A percentile compares a stretch with the other conserved stretches of the same genome.
phyloP scores from a whole-genome alignment of 1,140 invertebrate genomes.

The Helicorthomorpha holstii region DNA sequence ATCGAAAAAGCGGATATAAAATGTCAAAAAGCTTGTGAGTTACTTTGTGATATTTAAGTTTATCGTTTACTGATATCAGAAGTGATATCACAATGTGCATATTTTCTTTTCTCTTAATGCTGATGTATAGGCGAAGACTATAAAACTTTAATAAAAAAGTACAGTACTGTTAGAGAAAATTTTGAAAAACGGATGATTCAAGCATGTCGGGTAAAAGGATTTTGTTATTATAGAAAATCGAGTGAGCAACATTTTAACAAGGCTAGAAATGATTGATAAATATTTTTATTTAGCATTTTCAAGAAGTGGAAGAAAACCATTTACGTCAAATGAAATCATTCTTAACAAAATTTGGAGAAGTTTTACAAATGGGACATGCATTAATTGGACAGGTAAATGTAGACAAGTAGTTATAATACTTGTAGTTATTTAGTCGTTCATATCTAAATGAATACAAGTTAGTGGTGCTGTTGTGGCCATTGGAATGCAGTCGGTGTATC shows the following conservation, averaged over 20 bases:
- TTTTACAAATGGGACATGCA: conserved; percentile 73
- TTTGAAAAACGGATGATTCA: conserved; percentile 88
- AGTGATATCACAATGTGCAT: not conserved
- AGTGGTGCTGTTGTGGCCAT: no score
- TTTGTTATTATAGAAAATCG: not conserved
- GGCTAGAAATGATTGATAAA: not conserved
- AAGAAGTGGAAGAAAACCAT: conserved; percentile 82
- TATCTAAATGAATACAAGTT: no score
- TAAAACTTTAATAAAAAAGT: conserved; percentile 71
- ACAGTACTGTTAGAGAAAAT: conserved; percentile 66
- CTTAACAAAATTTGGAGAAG: conserved; percentile 68
- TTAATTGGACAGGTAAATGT: conserved; percentile 56
- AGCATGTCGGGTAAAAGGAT: conserved; percentile 54
- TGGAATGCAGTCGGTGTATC: no score
- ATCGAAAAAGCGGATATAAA: conserved; percentile 84
- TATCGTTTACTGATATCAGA: not conserved
- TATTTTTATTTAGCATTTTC: conserved; percentile 54
- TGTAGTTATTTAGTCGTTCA: no score
- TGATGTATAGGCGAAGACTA: conserved; percentile 55
- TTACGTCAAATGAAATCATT: conserved; percentile 91
- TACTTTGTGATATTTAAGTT: not conserved
- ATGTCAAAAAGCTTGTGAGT: conserved; percentile 66
- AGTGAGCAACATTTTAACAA: not conserved
- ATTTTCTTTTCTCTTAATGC: not conserved
- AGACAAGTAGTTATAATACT: no score